Conservation (phyloP, 2,888 invertebrate genomes). For the Perizoma flavofasciatum region DNA sequence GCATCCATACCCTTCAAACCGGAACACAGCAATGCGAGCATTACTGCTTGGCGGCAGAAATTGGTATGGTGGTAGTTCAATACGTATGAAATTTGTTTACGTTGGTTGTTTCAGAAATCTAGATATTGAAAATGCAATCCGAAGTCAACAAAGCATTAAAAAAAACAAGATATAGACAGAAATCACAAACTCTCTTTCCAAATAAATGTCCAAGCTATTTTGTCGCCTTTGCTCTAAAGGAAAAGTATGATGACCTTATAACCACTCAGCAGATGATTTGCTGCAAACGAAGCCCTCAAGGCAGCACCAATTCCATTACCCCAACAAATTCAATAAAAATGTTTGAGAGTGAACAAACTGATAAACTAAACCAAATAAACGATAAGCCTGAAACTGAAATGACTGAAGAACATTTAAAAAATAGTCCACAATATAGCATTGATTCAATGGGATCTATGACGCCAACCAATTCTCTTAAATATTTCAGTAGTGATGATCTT, state of each 20-base stretch:
- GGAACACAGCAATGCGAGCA: too few relatives aligned
- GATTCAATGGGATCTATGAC: constrained; percentile 12
- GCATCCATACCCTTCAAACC: too few relatives aligned
- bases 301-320: constrained; percentile 40
- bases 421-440: background rate
- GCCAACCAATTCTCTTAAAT: constrained; percentile 17
- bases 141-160: constrained; percentile 20
- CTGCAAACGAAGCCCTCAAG: constrained; percentile 42
- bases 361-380: constrained; percentile 25
- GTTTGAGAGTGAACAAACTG: constrained; percentile 33
- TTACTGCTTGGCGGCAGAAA: too few relatives aligned
- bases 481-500: constrained; percentile 7
- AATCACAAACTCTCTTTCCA: constrained; percentile 37
- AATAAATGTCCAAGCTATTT: constrained; percentile 45
- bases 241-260: constrained; percentile 47
- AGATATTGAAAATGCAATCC: constrained; percentile 38
- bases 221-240: constrained; percentile 51
- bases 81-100: background rate
- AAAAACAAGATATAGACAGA: constrained; percentile 25
- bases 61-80: too few relatives aligned
- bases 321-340: constrained; percentile 42
- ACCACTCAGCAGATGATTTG: constrained; percentile 44
- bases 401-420: constrained; percentile 9
- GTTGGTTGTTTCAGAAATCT: constrained; percentile 29
- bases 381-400: constrained; percentile 34